Base-by-base conservation (phyloP, 53 echinoderm and acorn worm species). In the Luidia sarsii region DNA sequence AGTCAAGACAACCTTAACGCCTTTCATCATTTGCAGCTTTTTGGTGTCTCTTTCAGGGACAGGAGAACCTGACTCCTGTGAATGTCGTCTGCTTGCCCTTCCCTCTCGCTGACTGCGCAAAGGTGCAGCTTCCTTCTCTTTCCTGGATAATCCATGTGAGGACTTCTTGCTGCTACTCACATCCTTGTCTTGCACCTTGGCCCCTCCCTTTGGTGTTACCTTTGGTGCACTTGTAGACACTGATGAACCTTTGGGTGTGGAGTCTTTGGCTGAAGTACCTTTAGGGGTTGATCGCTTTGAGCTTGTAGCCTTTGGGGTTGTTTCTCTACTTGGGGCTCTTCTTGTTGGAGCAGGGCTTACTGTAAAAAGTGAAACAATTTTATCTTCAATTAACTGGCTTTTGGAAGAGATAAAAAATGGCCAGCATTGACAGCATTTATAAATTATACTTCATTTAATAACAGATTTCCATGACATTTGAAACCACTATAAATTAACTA, bases 11-110 rank as follows among this genome's bases (percentile, higher is more conserved):
- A 72, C 72, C 72, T 72, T 72, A 7, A 72, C 72, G 0, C 72
- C 72, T 27, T 56, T 72, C 56, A 72, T 72, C 72, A 72, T 72
- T 13, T 72, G 50, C 22, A 72, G 39, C 72, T 72, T 72, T 18
- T 38, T 38, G 13, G 1, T 8, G 13, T 72, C 72, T 39, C 11
- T 18, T 5, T 72, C 72, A 0, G 72, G 55, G 38, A 56, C 39
- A 7, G 81, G 80, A 9, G 71, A 81, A 22, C 80, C 56, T 29
- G 85, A 89, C 64, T 80, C 89, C 8, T 81, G 39, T 5, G 87
- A 87, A 24, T 72, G 72, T 28, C 72, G 54, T 56, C 72, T 72
- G 72, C 72, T 72, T 15, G 33, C 4, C 72, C 72, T 34, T 20
- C 56, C 55, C 20, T 72, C 72, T 23, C 7, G 29, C 28, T 35